Base-by-base conservation (phyloP, 2,113 vertebrate species). In the Noturus placidus region DNA sequence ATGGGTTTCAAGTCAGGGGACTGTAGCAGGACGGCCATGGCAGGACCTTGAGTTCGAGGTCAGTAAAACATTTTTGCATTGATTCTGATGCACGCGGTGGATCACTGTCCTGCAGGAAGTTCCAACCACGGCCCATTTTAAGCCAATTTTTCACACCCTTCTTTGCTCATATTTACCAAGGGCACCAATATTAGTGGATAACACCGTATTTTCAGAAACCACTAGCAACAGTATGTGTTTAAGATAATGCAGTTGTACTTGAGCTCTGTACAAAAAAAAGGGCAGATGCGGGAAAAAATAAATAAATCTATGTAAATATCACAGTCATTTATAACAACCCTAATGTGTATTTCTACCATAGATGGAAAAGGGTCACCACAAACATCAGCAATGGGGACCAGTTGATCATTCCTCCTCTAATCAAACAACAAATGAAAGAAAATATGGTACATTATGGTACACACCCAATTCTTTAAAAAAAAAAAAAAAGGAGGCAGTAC, bases 191-290 rank as follows among this genome's bases (percentile, higher is more conserved):
- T 42, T 42, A 42, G 38, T 42, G 38, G 5, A 42, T 3, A 5
- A 42, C 38, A 42, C 4, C 3, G 38, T 27, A 50, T 78, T 76
- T 76, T 76, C 72, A 46, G 11, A 76, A 38, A 46, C 27, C 4
- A 54, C 4, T n/a, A 9, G 10, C 50, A 52, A 78, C 22, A 50
- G 0, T 17, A 78, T 30, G 46, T 30, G 54, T 14, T 30, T n/a
- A 56, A 11, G 27, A 79, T 8, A 56, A n/a, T 50, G 77, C 15
- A 33, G 27, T 19, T 79, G 4, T 52, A 78, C 7, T n/a, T 78
- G 46, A 46, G 38, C 82, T 70, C 22, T 56, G 6, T 67, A 54
- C 17, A 86, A 54, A 83, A 69, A 88, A 56, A n/a, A 38, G 42
- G 27, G 17, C 10, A 54, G 42, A 84, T 3, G 79, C 27, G 25